Base-by-base conservation (phyloP, 1,140 invertebrate genomes). In the Lepidotrigona ventralis region DNA sequence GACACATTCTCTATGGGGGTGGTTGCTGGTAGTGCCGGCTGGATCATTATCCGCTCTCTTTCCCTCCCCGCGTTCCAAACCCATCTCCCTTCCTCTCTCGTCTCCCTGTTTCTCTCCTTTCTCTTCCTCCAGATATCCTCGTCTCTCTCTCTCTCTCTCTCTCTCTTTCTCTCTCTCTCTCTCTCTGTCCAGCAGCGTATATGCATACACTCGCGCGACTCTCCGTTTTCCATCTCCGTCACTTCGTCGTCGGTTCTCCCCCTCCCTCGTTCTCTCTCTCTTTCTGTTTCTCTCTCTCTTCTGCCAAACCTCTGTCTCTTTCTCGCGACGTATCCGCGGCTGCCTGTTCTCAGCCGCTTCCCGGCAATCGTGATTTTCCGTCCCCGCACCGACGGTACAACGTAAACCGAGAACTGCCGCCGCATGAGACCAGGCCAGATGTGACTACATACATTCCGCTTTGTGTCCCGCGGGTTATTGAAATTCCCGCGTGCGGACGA, bases 371-470 rank as follows among this genome's bases (percentile, higher is more conserved):
- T 92, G 90, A 92, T 92, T 92, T 92, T 92, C 89, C 87, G 84
- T 93, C 88, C 87, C 87, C 89, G 85, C 86, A 86, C 88, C 78
- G 72, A 85, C 87, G 91, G 66, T 85, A 76, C 88, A 92, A 91
- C 91, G 86, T 92, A 92, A 93, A 93, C 90, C 87, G 84, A 88
- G 86, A 88, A 86, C 86, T 80, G 86, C 83, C 85, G 86, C 89
- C 85, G 90, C 92, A 91, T 93, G 92, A 91, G 93, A 93, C 89
- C 90, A 81, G 83, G 82, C 91, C 93, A 93, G 90, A 93, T 93
- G 92, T 90, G 90, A 92, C 90, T 91, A 91, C 90, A 83, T 46
- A 83, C 81, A 90, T 89, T 86, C 87, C 88, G 88, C 88, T 90
- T 91, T 88, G 90, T 93, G 85, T 92, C 91, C 92, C 88, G 92